Evolutionary conservation across 1,140 invertebrate species (phyloP).

Genomic region (Goniozus legneri): DNA sequence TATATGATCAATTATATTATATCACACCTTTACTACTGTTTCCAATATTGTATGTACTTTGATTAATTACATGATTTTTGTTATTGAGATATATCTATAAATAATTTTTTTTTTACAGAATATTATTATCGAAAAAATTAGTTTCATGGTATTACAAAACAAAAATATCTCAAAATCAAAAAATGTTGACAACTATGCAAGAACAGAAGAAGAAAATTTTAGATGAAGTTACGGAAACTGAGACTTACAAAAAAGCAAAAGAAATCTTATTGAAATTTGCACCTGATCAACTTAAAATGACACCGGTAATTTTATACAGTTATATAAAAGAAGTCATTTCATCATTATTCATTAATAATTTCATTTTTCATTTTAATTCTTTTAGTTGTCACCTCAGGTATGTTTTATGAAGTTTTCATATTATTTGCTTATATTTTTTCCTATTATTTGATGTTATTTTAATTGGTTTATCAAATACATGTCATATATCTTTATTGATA

Average conservation of each 20-base stretch:
- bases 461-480: not conserved
- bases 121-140: conserved; percentile 72
- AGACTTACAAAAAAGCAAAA: conserved; percentile 95
- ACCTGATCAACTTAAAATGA: conserved; percentile 59
- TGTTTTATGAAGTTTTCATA: not conserved
- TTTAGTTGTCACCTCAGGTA: conserved; percentile 5
- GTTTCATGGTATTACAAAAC: conserved; percentile 86
- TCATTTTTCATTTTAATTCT: conserved; percentile 1
- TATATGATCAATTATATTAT: conserved; percentile 68
- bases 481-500: no score
- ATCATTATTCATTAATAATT: no score
- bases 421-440: not conserved
- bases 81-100: conserved; percentile 5
- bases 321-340: no score
- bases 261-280: conserved; percentile 88
- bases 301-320: conserved; percentile 35
- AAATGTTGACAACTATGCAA: conserved; percentile 69
- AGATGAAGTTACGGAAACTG: conserved; percentile 94
- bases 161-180: conserved; percentile 76
- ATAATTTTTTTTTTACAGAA: conserved; percentile 59
- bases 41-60: conserved; percentile 72
- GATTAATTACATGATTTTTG: conserved; percentile 1
- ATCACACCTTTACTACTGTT: conserved; percentile 71
- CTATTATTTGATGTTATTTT: not conserved
- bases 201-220: conserved; percentile 85